Conservation (phyloP, 2,113 vertebrate genomes). For the Ceyx melanurus region DNA sequence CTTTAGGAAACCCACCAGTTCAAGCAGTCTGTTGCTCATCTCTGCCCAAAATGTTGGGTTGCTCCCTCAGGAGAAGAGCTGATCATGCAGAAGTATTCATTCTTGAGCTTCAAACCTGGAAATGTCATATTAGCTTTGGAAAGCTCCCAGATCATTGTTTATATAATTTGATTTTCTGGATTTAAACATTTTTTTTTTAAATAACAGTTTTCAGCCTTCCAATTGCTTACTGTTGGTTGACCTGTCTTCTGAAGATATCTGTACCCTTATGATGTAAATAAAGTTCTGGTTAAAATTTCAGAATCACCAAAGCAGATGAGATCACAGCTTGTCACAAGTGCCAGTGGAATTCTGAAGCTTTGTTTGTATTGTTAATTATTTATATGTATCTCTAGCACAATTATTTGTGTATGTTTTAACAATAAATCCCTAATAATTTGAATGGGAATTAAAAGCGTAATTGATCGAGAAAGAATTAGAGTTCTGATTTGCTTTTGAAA, state of each 20-base stretch:
- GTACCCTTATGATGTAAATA: neutral
- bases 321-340: neutral
- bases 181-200: neutral
- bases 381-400: neutral
- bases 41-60: neutral
- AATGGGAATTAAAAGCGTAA: neutral
- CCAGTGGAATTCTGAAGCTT: neutral
- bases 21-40: neutral
- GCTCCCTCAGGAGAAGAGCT: neutral
- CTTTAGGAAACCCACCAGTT: neutral
- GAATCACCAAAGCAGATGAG: neutral
- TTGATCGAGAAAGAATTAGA: neutral
- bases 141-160: neutral
- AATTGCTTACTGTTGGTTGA: accelerated
- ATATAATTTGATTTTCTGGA: neutral
- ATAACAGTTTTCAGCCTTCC: neutral
- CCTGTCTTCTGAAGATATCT: neutral
- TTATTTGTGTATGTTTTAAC: neutral
- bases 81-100: neutral
- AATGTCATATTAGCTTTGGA: neutral
- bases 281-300: neutral
- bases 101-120: neutral
- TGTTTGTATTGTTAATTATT: neutral
- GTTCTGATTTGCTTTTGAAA: neutral
- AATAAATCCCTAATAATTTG: neutral